Base-by-base conservation (phyloP, 2,797 vertebrate genomes). In the Onychomys leucogaster region DNA sequence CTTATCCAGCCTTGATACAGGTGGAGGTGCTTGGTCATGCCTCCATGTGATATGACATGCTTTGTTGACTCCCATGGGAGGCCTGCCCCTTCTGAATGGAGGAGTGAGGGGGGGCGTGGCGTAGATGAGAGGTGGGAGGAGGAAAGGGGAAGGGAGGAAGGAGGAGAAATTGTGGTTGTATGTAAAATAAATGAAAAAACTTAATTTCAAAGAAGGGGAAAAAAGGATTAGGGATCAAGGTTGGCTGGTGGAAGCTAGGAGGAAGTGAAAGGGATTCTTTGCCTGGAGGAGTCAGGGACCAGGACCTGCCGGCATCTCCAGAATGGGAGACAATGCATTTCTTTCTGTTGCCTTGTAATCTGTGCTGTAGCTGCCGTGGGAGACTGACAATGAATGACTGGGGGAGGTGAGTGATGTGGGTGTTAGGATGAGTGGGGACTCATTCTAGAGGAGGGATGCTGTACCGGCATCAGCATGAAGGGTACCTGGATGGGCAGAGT, bases 321-420 rank as follows among this genome's bases (percentile, higher is more conserved):
- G 59, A 83, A 55, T 11, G 21, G 65, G 46, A 55, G 52, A 52
- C 3, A 25, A 65, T 13, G 73, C 1, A 8, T 85, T 77, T 59
- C 21, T 85, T 77, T 59, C 21, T 49, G 1, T 75, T 71, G 5
- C 0, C 49, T 57, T 73, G 46, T 14, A 11, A 69, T 49, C 84
- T 85, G n/a, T 69, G 91, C 37, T 41, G 32, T 1, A 81, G 87
- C 37, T 21, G 1, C 43, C n/a, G 19, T 41, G n/a, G 63, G 67
- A 65, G 65, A 65, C 9, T 3, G n/a, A 23, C 2, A 57, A 59
- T 13, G 12, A 2, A 0, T 6, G 78, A 41, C 4, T 0, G 65
- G 14, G 86, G 16, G n/a, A 52, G 85, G 27, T 0, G 49, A 27
- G 43, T 32, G 61, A 34, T 32, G 27, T 3, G 55, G 46, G 57